A percentile compares a stretch with the other conserved stretches of the same genome.
phyloP scores from a whole-genome alignment of 2,888 invertebrate genomes.

The Caenorhabditis sp. region DNA sequence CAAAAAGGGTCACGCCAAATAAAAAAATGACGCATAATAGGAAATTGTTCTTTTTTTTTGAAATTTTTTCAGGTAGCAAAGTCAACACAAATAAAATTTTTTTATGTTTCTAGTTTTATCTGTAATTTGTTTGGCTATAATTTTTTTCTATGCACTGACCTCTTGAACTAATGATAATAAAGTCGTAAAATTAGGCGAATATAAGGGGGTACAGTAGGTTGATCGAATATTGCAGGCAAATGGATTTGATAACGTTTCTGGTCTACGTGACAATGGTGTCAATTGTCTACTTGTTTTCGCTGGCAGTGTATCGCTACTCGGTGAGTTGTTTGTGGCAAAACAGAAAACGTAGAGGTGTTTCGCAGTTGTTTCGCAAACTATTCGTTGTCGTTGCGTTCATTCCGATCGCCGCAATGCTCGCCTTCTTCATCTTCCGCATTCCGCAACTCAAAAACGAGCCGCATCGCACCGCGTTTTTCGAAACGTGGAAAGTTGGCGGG shows the following conservation, averaged over 20 bases:
- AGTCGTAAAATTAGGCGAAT: too few species aligned
- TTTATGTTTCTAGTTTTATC: too few species aligned
- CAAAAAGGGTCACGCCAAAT: too few species aligned
- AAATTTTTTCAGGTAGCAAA: not conserved
- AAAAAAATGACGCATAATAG: too few species aligned
- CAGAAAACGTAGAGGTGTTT: not conserved
- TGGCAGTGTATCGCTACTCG: conserved; percentile 25
- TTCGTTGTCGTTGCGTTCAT: conserved; percentile 15
- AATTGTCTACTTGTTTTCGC: conserved; percentile 18
- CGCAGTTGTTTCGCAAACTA: conserved; percentile 24
- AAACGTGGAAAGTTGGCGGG: conserved; percentile 30
- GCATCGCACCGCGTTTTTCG: conserved; percentile 13
- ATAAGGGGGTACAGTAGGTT: too few species aligned
- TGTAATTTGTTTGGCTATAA: too few species aligned
- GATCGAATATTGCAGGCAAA: conserved; percentile 1
- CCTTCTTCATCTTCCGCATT: conserved; percentile 35
- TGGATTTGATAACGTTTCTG: conserved; percentile 27
- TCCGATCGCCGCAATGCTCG: conserved; percentile 19
- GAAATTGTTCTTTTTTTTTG: too few species aligned
- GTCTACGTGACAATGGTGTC: conserved; percentile 17
- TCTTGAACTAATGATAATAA: too few species aligned
- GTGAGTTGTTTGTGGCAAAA: not conserved
- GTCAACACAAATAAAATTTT: not conserved
- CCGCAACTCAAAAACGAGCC: conserved; percentile 20
- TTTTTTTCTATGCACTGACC: too few species aligned